Evolutionary conservation across 2,888 invertebrate species (phyloP).

Genomic region (Acanthosepion lycidas): DNA sequence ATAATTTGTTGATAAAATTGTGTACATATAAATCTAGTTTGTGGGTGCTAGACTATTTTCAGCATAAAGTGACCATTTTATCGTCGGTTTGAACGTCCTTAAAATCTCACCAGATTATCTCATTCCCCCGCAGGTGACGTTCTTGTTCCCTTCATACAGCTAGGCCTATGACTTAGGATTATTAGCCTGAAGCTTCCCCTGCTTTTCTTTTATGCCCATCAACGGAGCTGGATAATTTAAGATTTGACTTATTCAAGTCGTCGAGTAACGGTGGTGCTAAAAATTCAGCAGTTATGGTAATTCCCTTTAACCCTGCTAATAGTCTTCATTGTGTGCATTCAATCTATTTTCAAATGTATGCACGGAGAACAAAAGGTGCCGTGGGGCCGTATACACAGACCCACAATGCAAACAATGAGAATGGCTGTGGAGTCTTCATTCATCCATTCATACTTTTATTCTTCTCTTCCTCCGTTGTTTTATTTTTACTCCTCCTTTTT

Average conservation of each 20-base stretch:
- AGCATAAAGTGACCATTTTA: slow-evolving; percentile 24
- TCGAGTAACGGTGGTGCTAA: slow-evolving; percentile 3
- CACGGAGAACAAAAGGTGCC: not conserved
- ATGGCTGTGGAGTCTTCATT: not conserved
- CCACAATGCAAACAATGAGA: not conserved
- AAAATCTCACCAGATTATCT: slow-evolving; percentile 34
- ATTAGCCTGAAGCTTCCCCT: not conserved
- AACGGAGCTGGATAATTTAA: slow-evolving; percentile 23
- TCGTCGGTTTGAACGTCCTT: not conserved
- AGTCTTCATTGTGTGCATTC: not conserved
- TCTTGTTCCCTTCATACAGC: not conserved
- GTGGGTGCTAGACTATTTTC: not conserved
- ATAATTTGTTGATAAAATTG: too few relatives aligned
- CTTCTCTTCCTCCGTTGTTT: not conserved
- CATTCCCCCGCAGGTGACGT: not conserved
- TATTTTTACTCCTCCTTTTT: not conserved
- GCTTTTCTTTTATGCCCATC: not conserved
- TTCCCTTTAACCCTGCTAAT: slow-evolving; percentile 37
- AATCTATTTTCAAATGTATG: slow-evolving; percentile 24
- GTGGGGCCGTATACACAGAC: slow-evolving; percentile 25
- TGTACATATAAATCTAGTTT: not conserved
- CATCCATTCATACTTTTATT: not conserved
- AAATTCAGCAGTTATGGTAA: slow-evolving; percentile 37
- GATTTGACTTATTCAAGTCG: slow-evolving; percentile 35
- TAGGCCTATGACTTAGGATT: not conserved